A percentile compares a stretch with the other conserved stretches of the same genome.
phyloP scores from a whole-genome alignment of 2,888 invertebrate species.

The Chaetoderma sp. region DNA sequence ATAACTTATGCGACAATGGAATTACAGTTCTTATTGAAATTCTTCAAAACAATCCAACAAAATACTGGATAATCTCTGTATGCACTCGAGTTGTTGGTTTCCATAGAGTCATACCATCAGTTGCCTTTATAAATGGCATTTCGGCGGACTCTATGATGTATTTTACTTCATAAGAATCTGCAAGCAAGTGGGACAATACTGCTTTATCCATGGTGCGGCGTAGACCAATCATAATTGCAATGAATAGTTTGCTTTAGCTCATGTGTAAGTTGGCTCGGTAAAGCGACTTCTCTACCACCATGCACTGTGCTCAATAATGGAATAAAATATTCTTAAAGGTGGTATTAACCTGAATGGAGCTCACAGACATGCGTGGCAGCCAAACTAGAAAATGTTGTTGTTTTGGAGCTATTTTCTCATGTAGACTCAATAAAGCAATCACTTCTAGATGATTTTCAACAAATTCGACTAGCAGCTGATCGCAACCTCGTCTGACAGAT shows the following conservation, averaged over 20 bases:
- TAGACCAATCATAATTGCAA: neutral
- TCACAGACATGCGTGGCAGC: neutral
- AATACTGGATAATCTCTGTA: slow-evolving; percentile 19
- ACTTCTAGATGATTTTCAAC: neutral
- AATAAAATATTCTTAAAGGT: neutral
- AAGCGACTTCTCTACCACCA: neutral
- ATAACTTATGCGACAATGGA: neutral
- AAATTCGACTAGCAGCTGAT: neutral
- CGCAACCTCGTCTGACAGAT: neutral
- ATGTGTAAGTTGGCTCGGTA: neutral
- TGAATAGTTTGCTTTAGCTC: neutral
- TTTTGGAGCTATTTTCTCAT: neutral
- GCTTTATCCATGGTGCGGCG: neutral
- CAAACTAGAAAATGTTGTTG: neutral
- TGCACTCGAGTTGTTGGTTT: slow-evolving; percentile 11
- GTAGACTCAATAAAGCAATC: neutral
- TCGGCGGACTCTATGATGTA: neutral
- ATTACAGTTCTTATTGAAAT: slow-evolving; percentile 4
- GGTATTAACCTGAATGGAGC: neutral
- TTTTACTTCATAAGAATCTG: neutral
- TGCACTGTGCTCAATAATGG: too few species aligned
- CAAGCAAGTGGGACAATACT: neutral
- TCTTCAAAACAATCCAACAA: slow-evolving; percentile 5
- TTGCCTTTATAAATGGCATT: neutral
- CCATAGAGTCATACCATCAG: slow-evolving; percentile 17